Percentiles rank a stretch among this genome's conserved stretches.
These are phyloP conservation scores for Romanogobio albipinnatus DNA, from an alignment of 2,113 vertebrate genomes.

Conservation along the genomic window DNA sequence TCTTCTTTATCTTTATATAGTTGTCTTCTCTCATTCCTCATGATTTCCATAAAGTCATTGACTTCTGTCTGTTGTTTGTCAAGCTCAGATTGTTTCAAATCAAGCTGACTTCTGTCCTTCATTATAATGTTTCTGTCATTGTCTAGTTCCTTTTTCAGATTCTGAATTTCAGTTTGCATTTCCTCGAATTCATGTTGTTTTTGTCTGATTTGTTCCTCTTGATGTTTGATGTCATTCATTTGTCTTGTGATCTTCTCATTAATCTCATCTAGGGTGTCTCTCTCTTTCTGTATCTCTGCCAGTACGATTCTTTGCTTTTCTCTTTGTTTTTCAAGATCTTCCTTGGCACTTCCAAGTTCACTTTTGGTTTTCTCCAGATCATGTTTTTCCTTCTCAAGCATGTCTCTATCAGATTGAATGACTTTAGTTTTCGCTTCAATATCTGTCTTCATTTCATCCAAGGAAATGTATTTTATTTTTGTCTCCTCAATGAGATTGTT, in stretches of 20 bases:
- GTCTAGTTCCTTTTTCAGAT: not conserved
- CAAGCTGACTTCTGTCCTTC: constrained; percentile 8
- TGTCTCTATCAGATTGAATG: constrained; percentile 19
- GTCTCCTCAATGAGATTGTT: not conserved
- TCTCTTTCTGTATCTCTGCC: constrained; percentile 48
- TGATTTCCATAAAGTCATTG: not conserved
- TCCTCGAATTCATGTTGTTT: not conserved
- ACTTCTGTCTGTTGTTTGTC: constrained; percentile 9
- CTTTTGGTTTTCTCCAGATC: constrained; percentile 38
- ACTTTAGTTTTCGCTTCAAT: constrained; percentile 1
- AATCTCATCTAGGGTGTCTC: not conserved
- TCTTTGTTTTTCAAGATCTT: not conserved
- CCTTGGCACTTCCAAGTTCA: not conserved
- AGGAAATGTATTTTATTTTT: not conserved
- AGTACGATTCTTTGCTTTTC: constrained; percentile 21
- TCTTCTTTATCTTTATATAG: constrained; percentile 3
- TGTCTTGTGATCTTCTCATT: not conserved
- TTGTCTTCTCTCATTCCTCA: not conserved
- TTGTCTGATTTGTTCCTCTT: constrained; percentile 55
- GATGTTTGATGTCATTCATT: constrained; percentile 36
- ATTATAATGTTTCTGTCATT: not conserved
- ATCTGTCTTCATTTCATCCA: not conserved
- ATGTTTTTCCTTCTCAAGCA: not conserved
- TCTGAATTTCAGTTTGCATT: not conserved
- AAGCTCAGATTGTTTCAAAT: not conserved